Percentiles rank a stretch among this genome's conserved stretches.
These are phyloP conservation scores for Agrochola circellaris DNA, from an alignment of 2,888 invertebrate genomes.

Conservation along the genomic window DNA sequence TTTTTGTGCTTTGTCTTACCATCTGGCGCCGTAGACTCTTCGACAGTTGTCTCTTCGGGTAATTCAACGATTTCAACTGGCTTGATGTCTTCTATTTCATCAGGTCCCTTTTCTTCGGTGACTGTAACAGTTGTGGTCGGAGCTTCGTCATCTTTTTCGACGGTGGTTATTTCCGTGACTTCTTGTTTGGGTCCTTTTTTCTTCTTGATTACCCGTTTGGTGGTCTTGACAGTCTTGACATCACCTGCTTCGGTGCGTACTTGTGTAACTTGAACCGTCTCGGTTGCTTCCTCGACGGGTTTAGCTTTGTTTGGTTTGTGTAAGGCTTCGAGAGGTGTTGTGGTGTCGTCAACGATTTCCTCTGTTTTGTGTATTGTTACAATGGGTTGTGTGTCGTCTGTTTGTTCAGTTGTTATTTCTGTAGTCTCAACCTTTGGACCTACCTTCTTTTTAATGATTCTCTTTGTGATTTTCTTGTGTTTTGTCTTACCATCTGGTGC, in stretches of 20 bases:
- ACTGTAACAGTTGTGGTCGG: constrained; percentile 63
- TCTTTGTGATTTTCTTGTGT: constrained; percentile 37
- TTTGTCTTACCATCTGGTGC: constrained; percentile 10
- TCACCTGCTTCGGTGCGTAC: constrained; percentile 65
- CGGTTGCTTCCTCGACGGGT: constrained; percentile 7
- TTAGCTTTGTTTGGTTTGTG: not conserved
- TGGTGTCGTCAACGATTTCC: not conserved
- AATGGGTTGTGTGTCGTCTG: constrained; percentile 40
- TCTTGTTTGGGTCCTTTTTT: constrained; percentile 80
- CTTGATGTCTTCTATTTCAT: not conserved
- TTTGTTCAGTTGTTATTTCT: constrained; percentile 65
- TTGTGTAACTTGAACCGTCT: constrained; percentile 61
- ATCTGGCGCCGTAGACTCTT: not conserved
- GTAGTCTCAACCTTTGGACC: constrained; percentile 66
- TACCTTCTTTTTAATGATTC: constrained; percentile 48
- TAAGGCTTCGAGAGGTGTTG: constrained; percentile 20
- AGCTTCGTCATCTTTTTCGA: constrained; percentile 80
- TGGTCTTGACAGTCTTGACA: not conserved
- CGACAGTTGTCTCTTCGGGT: not conserved
- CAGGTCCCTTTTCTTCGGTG: not conserved
- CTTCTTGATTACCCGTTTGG: no score
- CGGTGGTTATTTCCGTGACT: constrained; percentile 85
- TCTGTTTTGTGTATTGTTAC: constrained; percentile 17
- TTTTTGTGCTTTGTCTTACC: not conserved
- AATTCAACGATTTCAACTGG: not conserved